Evolutionary conservation across 2,888 invertebrate genomes (phyloP).

Genomic region (Hymenopus coronatus): DNA sequence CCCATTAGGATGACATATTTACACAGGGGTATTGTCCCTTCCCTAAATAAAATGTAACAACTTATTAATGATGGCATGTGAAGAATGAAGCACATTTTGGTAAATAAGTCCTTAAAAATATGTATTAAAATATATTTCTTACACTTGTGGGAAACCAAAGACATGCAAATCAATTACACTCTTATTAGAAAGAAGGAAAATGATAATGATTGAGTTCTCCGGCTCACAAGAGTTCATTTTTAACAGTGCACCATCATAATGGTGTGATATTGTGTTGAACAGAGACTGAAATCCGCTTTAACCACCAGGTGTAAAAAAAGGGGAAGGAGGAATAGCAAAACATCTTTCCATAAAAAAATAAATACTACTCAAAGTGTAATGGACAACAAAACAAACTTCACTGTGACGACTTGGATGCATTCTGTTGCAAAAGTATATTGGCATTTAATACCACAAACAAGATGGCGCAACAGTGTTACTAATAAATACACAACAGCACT

Average conservation of each 20-base stretch:
- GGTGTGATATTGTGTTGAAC: neutral
- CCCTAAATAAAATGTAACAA: neutral
- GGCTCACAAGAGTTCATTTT: neutral
- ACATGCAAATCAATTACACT: neutral
- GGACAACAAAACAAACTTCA: neutral
- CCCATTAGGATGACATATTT: neutral
- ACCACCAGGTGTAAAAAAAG: neutral
- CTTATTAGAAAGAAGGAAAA: neutral
- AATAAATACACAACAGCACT: neutral
- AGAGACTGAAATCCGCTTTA: neutral
- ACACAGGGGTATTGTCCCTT: neutral
- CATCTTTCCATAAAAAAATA: slow-evolving; percentile 7
- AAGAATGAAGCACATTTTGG: neutral
- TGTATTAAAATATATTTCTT: neutral
- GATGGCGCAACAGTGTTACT: neutral
- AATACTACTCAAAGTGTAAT: neutral
- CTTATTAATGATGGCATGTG: neutral
- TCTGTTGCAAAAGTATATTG: neutral
- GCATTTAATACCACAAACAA: neutral
- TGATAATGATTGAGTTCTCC: neutral
- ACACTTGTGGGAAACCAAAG: neutral
- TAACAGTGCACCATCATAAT: neutral
- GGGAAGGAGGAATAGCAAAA: neutral
- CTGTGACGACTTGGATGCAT: neutral
- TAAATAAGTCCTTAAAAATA: neutral